A percentile compares a stretch with the other conserved stretches of the same genome.
Evolutionary conservation across 2,888 invertebrate species (phyloP).

Genomic region (Zelleria hepariella): DNA sequence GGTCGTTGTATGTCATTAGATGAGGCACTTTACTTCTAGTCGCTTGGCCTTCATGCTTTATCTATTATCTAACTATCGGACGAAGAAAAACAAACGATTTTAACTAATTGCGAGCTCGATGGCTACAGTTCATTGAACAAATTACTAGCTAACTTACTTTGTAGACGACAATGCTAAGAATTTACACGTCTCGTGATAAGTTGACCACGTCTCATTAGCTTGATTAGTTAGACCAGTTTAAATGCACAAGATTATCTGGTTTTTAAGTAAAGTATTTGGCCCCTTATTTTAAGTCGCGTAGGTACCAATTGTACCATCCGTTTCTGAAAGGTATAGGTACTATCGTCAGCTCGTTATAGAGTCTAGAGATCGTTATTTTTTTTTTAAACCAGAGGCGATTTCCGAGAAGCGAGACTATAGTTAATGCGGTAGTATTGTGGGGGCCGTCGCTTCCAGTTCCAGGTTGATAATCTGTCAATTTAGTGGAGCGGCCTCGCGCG

Average conservation of each 20-base stretch:
- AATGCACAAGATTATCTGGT: neutral
- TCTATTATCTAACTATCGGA: neutral
- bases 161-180: neutral
- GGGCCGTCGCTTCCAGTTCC: neutral
- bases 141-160: neutral
- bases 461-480: constrained; percentile 1
- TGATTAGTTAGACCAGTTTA: neutral
- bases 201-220: neutral
- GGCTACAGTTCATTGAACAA: neutral
- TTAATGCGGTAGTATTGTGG: neutral
- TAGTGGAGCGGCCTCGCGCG: neutral
- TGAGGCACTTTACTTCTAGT: neutral
- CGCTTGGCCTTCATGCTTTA: neutral
- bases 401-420: neutral
- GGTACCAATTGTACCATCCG: too few species aligned
- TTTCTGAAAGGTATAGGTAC: neutral
- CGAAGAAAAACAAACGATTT: neutral
- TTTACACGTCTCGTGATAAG: neutral
- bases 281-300: neutral
- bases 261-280: neutral
- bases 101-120: neutral
- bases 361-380: neutral
- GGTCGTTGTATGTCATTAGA: neutral
- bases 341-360: too few species aligned
- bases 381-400: neutral